Evolutionary conservation across 2,888 invertebrate species (phyloP), one percentile per base, ranked within the genome.

Genomic region (Agapostemon virescens): DNA sequence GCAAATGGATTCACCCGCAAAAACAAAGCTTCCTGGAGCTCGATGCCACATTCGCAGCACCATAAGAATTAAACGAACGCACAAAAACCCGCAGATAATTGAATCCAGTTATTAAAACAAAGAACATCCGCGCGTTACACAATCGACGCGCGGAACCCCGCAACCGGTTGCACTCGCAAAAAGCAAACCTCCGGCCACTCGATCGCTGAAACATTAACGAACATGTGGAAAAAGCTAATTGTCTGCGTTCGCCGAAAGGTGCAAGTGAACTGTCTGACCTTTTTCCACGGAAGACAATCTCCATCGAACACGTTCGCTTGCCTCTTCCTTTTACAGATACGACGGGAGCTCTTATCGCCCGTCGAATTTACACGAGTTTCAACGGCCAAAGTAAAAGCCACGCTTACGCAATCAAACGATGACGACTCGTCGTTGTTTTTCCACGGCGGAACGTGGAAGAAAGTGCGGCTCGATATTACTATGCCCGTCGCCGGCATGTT

Each of bases 381-480:
- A 20, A 33, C 38, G 15, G 52, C 23, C n/a, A 36, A 55, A 26
- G 20, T 38, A 64, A 55, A 23, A 20, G 26, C 20, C 15, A 2
- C 17, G 26, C 67, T 79, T 30, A 30, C 36, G 52, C 64, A 69
- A 40, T 13, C 20, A 11, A n/a, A 5, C 17, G 36, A 23, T 45
- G 45, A 64, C 49, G 58, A n/a, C 15, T 40, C 13, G 66, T 20
- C 68, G 61, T 69, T 70, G 55, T 55, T 74, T 17, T 73, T 61
- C 61, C 15, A 38, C 11, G 17, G 45, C 11, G 17, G 30, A 58
- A 33, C 52, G 30, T 5, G 42, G 38, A 49, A 49, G 52, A 75
- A 23, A 52, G 67, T 66, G 49, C 45, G 64, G 26, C 67, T 26
- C 81, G 72, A 81, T 81, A 81, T 81, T 81, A 76, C 76, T 13